A percentile compares a stretch with the other conserved stretches of the same genome.
Evolutionary conservation across 1,140 invertebrate species (phyloP).

Genomic region (Drosophila dunni): DNA sequence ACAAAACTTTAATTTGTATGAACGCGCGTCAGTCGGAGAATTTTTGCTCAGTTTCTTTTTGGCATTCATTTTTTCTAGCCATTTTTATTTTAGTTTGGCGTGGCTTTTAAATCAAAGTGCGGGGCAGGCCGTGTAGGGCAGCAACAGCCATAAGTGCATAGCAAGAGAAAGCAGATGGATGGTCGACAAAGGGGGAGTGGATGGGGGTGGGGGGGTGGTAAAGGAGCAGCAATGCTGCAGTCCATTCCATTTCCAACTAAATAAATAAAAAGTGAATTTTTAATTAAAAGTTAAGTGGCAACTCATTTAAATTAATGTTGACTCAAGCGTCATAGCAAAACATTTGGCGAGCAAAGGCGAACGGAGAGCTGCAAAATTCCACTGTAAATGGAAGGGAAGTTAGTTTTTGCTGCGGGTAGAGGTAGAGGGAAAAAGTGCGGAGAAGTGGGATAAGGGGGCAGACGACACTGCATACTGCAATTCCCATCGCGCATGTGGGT

Average conservation of each 20-base stretch:
- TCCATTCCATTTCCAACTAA: slow-evolving; percentile 79
- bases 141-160: slow-evolving; percentile 47
- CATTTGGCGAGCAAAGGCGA: slow-evolving; percentile 62
- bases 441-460: neutral
- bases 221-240: slow-evolving; percentile 20
- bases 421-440: neutral
- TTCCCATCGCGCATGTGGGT: slow-evolving; percentile 8
- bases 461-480: slow-evolving; percentile 7
- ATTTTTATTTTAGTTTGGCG: slow-evolving; percentile 75
- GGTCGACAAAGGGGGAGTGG: neutral
- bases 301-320: slow-evolving; percentile 84
- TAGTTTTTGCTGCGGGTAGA: neutral
- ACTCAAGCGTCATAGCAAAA: slow-evolving; percentile 82
- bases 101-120: slow-evolving; percentile 74
- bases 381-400: slow-evolving; percentile 20
- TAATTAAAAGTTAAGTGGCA: slow-evolving; percentile 84
- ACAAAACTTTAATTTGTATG: slow-evolving; percentile 81
- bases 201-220: neutral
- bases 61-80: slow-evolving; percentile 22
- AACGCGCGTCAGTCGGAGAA: slow-evolving; percentile 48
- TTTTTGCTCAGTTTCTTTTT: slow-evolving; percentile 25
- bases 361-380: slow-evolving; percentile 37
- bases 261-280: slow-evolving; percentile 84
- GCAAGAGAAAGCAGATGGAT: neutral
- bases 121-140: slow-evolving; percentile 30